A percentile compares a stretch with the other conserved stretches of the same genome.
phyloP scores from a whole-genome alignment of 2,113 vertebrate species.

The Carettochelys insculpta region DNA sequence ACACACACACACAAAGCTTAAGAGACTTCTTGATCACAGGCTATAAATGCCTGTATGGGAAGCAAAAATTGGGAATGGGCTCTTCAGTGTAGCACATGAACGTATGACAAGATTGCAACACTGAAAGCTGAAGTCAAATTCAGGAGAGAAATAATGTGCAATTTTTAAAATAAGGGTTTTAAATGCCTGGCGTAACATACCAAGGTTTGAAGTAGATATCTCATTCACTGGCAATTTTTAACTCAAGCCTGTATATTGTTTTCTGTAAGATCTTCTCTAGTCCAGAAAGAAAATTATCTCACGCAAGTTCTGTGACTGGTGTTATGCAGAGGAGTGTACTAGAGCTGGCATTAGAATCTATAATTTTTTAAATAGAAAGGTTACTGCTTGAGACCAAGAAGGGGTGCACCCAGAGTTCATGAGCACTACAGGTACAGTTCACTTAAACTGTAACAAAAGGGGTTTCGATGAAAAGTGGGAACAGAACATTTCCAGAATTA shows the following conservation, averaged over 20 bases:
- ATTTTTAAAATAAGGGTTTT: too few relatives aligned
- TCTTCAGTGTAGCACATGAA: background rate
- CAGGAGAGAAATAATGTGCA: too few relatives aligned
- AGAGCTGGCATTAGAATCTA: background rate
- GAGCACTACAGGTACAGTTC: too few relatives aligned
- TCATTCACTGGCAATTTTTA: too few relatives aligned
- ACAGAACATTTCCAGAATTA: background rate
- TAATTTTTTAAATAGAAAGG: background rate
- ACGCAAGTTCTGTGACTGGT: background rate
- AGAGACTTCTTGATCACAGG: background rate
- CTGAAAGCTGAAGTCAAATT: too few relatives aligned
- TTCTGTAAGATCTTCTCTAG: too few relatives aligned
- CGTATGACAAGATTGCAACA: background rate
- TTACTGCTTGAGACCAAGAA: background rate
- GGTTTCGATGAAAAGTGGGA: fast-evolving
- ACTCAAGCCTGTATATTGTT: too few relatives aligned
- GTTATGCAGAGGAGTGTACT: background rate
- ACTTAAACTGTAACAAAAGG: background rate
- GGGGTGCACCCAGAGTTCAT: too few relatives aligned
- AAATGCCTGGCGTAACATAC: too few relatives aligned
- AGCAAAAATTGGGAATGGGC: background rate
- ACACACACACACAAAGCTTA: background rate
- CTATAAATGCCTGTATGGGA: background rate
- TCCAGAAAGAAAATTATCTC: background rate
- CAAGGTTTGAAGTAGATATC: too few relatives aligned